Evolutionary conservation across 1,140 invertebrate species (phyloP).

Genomic region (Drosophila pandora): DNA sequence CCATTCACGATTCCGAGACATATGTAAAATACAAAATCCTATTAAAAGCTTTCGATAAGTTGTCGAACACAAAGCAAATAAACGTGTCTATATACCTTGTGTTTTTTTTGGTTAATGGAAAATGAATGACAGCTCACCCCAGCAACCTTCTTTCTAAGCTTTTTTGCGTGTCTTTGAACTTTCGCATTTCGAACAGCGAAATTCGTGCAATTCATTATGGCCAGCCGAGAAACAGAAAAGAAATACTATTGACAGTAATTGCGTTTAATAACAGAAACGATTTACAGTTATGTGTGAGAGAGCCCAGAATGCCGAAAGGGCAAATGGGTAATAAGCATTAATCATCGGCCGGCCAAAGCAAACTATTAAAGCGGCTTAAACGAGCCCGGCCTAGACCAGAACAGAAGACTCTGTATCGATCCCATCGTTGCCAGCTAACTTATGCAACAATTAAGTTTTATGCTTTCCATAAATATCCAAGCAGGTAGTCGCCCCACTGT

Average conservation of each 20-base stretch:
- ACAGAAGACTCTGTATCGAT: conserved; percentile 12
- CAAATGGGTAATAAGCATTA: conserved; percentile 62
- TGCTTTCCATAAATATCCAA: conserved; percentile 71
- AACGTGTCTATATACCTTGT: conserved; percentile 22
- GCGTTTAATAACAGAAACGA: conserved; percentile 69
- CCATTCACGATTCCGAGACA: conserved; percentile 50
- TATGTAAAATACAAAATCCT: conserved; percentile 77
- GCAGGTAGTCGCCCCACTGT: conserved; percentile 13
- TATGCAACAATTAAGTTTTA: conserved; percentile 81
- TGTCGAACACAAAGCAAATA: conserved; percentile 31
- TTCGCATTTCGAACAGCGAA: conserved; percentile 59
- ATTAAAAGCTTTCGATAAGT: conserved; percentile 70
- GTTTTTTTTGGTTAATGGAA: conserved; percentile 66
- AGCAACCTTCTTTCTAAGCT: neutral
- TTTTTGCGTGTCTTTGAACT: conserved; percentile 73
- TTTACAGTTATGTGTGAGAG: conserved; percentile 67
- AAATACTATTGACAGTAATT: conserved; percentile 76
- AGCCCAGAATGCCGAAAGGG: conserved; percentile 42
- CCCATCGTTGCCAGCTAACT: conserved; percentile 49
- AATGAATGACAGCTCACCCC: conserved; percentile 45
- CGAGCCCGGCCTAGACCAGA: neutral
- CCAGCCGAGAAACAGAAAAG: conserved; percentile 1
- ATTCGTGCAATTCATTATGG: conserved; percentile 77
- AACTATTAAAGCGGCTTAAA: conserved; percentile 61
- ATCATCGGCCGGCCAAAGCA: conserved; percentile 57